Percentiles rank a stretch among this genome's conserved stretches.
These are phyloP conservation scores for Papilio protenor DNA, from an alignment of 2,888 invertebrate genomes.

Conservation along the genomic window DNA sequence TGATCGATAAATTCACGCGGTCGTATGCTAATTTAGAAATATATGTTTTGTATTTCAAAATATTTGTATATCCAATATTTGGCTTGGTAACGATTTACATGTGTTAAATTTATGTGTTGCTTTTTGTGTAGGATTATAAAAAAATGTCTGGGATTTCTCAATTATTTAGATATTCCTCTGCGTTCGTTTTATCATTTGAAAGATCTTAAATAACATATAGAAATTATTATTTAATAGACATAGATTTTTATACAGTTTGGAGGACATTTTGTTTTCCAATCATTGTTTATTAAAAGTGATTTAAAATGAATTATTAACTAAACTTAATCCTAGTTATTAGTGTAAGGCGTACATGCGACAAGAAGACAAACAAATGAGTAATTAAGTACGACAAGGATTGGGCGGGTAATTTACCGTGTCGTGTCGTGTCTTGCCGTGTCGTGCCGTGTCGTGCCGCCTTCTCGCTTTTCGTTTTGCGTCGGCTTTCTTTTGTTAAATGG, in stretches of 20 bases:
- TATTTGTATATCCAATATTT: background rate
- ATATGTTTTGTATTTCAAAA: conserved; percentile 1
- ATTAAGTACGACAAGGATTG: conserved; percentile 8
- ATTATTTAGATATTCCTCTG: background rate
- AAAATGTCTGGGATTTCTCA: background rate
- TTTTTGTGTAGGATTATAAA: background rate
- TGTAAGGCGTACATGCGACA: background rate
- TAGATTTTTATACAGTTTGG: background rate
- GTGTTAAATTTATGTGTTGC: background rate
- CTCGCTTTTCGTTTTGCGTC: background rate
- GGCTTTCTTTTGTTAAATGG: background rate
- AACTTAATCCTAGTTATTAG: background rate
- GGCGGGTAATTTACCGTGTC: background rate
- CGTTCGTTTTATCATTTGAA: background rate
- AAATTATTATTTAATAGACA: background rate
- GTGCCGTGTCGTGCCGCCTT: background rate
- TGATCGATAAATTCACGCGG: conserved; percentile 34
- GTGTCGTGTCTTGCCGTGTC: background rate
- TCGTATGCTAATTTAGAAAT: conserved; percentile 22
- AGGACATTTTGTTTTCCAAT: background rate
- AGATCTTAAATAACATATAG: background rate
- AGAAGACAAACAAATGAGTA: conserved; percentile 7
- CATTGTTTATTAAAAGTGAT: background rate
- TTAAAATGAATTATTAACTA: background rate
- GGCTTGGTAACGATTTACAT: background rate